phyloP scores from a whole-genome alignment of 2,888 invertebrate species.

The Megaustenia siamemsis region DNA sequence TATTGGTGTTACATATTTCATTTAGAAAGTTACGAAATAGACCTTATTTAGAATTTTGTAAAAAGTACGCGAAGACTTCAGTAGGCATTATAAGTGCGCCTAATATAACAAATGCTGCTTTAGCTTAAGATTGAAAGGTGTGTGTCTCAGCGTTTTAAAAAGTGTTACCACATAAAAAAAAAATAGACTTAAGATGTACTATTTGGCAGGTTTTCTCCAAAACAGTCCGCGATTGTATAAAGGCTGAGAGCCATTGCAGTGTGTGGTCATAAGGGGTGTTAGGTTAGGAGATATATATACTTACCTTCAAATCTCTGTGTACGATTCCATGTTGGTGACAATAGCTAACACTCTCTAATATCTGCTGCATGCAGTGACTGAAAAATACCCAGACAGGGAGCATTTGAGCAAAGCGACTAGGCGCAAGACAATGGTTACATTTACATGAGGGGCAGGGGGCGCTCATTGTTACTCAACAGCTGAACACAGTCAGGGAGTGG shows the following conservation, averaged over 20 bases:
- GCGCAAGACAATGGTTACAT: slow-evolving; percentile 37
- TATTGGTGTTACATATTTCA: no score
- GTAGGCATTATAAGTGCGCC: no score
- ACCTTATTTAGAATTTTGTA: no score
- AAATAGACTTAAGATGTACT: no score
- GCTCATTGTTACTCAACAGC: slow-evolving; percentile 13
- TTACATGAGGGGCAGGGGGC: not conserved
- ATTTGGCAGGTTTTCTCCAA: no score
- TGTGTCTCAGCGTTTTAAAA: no score
- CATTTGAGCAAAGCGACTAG: slow-evolving; percentile 51
- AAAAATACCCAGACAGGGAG: slow-evolving; percentile 65
- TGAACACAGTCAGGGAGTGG: not conserved
- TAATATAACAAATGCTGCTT: no score
- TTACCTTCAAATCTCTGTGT: slow-evolving; percentile 97
- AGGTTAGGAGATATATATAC: slow-evolving; percentile 5
- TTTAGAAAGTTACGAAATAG: no score
- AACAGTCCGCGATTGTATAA: not conserved
- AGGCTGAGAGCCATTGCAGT: not conserved
- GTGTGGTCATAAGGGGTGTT: not conserved
- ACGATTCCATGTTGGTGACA: slow-evolving; percentile 99
- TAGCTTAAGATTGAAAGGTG: no score
- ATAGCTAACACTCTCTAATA: slow-evolving; percentile 99
- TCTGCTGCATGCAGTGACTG: slow-evolving; percentile 99
- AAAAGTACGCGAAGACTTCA: no score
- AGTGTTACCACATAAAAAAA: not conserved